Evolutionary conservation across 2,797 vertebrate species (phyloP), one percentile per base, ranked within the genome.

Genomic region (Anguilla megastoma): DNA sequence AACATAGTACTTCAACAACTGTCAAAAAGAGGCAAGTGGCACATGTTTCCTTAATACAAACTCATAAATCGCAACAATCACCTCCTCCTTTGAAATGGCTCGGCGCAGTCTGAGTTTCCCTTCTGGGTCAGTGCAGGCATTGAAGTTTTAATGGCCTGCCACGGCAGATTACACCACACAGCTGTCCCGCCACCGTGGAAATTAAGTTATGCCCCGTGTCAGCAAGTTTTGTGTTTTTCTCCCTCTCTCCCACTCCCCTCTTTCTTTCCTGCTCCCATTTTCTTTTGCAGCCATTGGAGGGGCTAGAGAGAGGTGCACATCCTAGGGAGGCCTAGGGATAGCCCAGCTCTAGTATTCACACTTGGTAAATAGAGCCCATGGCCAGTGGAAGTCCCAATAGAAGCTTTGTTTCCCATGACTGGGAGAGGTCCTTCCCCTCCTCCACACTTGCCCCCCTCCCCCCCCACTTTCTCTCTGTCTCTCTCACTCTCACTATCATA

Each of bases 171-270:
- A 98, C 97, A 97, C 97, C 96, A 97, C 96, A 98, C 98, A 99
- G 98, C 98, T 99, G 98, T 98, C 98, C 97, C 97, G 93, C 97
- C 96, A 99, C 98, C 98, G 98, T 99, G 98, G 97, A 99, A 99
- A 99, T 99, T 98, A 99, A 99, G 98, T 99, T 99, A 99, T 99
- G 98, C 97, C 98, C 98, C 97, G 96, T 99, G 98, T 99, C 98
- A 99, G 98, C 98, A 97, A 97, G 97, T 96, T 96, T 96, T 96
- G 95, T 96, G 93, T 95, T 95, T 94, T 93, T 91, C 95, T 93
- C 92, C 94, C 95, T 94, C 93, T 92, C 93, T 91, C 94, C 95
- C 94, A 94, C 90, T 88, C 87, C n/a, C 88, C 86, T 86, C 91
- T 89, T 87, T 95, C 94, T 92, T 93, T 92, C 91, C 92, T 18